Evolutionary conservation across 2,888 invertebrate species (phyloP), one percentile per base, ranked within the genome.

Genomic region (Eulithis prunata): DNA sequence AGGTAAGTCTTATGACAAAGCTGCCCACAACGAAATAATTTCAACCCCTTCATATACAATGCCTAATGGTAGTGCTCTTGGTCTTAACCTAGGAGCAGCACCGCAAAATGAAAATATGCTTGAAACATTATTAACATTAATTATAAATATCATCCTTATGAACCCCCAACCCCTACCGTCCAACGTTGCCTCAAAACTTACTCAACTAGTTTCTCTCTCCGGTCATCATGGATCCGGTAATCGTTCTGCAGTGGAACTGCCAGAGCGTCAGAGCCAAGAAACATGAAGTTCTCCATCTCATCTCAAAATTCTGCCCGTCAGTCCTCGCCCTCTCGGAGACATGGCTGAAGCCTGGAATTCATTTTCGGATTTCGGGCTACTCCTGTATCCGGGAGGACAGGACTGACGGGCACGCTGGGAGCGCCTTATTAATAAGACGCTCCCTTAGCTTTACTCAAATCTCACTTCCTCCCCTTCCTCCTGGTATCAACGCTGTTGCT

Each of bases 171-270:
- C 52, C 28, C 52, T 55, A 55, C 55, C 55, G 55, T 43, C 14
- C 55, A 55, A 55, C 43, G 43, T 55, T 43, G 55, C 55, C 55
- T 43, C 41, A 10, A 41, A 55, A 55, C 55, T 55, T 12, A 43
- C 43, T 4, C 43, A 41, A 55, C 2, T 55, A 55, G 21, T 55
- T 5, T 55, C 55, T 7, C 2, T 43, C 5, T 38, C 55, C 21
- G 43, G 43, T 6, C 14, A 43, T 13, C 13, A 54, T 54, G 54
- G 41, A 54, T 54, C 47, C n/a, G 13, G 13, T 13, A 4, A 2
- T 13, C n/a, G 5, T 47, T n/a, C 13, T 47, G 4, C 47, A 47
- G 13, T 47, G 47, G 47, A 47, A 47, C 47, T 13, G 47, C 47
- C 47, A 47, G 13, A 47, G 47, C 47, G 7, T 47, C 3, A 4